Evolutionary conservation across 2,888 invertebrate species (phyloP), one percentile per base, ranked within the genome.

Genomic region (Tenthredo mesomela): DNA sequence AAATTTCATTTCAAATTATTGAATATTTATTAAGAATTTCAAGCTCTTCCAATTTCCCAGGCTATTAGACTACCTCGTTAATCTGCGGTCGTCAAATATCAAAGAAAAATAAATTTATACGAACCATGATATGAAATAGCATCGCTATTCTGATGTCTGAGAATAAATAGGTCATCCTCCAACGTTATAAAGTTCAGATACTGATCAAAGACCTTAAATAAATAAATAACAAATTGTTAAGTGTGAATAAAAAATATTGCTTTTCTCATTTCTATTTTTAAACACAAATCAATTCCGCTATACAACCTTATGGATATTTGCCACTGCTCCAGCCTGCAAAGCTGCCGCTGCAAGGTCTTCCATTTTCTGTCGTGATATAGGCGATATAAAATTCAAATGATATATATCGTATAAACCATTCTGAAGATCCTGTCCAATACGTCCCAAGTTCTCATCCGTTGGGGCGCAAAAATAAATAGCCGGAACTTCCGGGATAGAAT

Each of bases 391-490:
- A 94, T 99, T 99, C 73, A 99, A 94, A 93, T 98, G 98, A 93
- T 98, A 99, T 82, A 97, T 95, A 91, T 99, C 99, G 92, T 99
- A 99, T 18, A 98, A 94, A 58, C 97, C 97, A 93, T 96, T 97
- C 88, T 97, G 96, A 84, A 98, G 95, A 93, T 98, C 98, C 94
- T 98, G 98, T 87, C 97, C 97, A 87, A 99, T 98, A 88, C 99
- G 95, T 75, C 97, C 97, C 67, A 99, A 95, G 94, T 99, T 99
- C 93, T 99, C 99, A 91, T 99, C 98, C 15, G 97, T 97, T 3
- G 99, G 99, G 88, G 97, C 96, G 93, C 99, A 98, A 93, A 99
- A 99, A 93, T 99, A 99, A 61, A 99, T 97, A 0, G 99, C 99
- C 77, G 99, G 99, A 2, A 99, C 99, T 94, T 99, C 99, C 7